Evolutionary conservation across 1,140 invertebrate species (phyloP).

Genomic region (Globodera rostochiensis): DNA sequence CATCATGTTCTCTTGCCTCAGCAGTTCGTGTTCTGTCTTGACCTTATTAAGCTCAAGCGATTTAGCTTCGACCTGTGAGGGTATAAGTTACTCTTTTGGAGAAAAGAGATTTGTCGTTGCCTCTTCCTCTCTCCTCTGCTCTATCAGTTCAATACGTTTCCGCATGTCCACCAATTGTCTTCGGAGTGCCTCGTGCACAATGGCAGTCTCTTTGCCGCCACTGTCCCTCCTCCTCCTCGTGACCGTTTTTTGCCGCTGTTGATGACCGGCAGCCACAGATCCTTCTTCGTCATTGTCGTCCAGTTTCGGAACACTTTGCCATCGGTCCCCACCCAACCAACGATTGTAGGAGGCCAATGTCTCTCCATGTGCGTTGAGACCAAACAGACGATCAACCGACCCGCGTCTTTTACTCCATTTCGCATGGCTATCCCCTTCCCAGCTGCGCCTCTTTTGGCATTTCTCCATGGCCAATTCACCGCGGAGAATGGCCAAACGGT

Average conservation of each 20-base stretch:
- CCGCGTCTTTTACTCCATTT: slow-evolving; percentile 4
- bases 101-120: slow-evolving; percentile 4
- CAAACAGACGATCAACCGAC: neutral
- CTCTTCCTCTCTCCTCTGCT: slow-evolving; percentile 25
- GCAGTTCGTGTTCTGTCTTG: slow-evolving; percentile 37
- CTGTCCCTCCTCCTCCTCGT: neutral
- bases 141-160: neutral
- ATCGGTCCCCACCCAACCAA: slow-evolving; percentile 11
- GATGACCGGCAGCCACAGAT: neutral
- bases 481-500: slow-evolving; percentile 52
- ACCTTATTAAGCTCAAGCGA: slow-evolving; percentile 11
- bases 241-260: neutral
- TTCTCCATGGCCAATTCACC: slow-evolving; percentile 60
- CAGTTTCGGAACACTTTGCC: slow-evolving; percentile 30
- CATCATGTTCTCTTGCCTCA: slow-evolving; percentile 53
- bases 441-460: slow-evolving; percentile 25
- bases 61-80: slow-evolving; percentile 20
- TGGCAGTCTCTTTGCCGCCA: slow-evolving; percentile 1
- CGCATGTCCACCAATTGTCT: slow-evolving; percentile 15
- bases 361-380: neutral
- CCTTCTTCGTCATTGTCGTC: neutral
- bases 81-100: no score
- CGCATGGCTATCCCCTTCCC: slow-evolving; percentile 6
- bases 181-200: slow-evolving; percentile 27
- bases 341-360: slow-evolving; percentile 5